A percentile compares a stretch with the other conserved stretches of the same genome.
phyloP scores from a whole-genome alignment of 2,113 vertebrate species.

The Neogobius melanostomus region DNA sequence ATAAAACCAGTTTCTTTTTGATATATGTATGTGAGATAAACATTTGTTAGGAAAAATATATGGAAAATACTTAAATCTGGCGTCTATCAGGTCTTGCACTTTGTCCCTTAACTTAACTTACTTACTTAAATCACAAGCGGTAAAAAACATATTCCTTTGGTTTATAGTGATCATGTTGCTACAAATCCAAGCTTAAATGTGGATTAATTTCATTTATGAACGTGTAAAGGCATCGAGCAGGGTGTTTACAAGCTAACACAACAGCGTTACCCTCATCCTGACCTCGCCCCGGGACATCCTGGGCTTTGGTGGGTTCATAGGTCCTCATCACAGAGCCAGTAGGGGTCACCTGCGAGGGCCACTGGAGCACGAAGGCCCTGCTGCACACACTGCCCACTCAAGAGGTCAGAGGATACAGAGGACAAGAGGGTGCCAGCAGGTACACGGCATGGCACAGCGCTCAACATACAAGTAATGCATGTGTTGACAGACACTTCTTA shows the following conservation, averaged over 20 bases:
- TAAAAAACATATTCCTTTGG: too few relatives aligned
- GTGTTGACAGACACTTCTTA: slow-evolving; percentile 54
- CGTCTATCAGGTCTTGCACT: too few relatives aligned
- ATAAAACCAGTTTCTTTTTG: too few relatives aligned
- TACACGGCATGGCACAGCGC: slow-evolving; percentile 53
- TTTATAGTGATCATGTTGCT: not conserved
- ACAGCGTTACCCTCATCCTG: slow-evolving; percentile 48
- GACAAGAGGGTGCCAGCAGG: slow-evolving; percentile 68
- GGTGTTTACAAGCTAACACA: slow-evolving; percentile 41
- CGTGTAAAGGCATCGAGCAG: slow-evolving; percentile 14
- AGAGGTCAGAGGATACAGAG: slow-evolving; percentile 54
- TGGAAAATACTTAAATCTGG: too few relatives aligned
- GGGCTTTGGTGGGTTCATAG: slow-evolving; percentile 46
- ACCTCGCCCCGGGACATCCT: slow-evolving; percentile 42
- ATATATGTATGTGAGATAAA: too few relatives aligned
- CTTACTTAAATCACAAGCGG: too few relatives aligned
- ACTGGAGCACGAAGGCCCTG: not conserved
- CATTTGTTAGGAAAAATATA: too few relatives aligned
- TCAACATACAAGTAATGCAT: slow-evolving; percentile 55
- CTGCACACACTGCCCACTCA: slow-evolving; percentile 24
- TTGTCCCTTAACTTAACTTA: too few relatives aligned
- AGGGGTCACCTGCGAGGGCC: slow-evolving; percentile 51
- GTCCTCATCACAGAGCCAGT: slow-evolving; percentile 51
- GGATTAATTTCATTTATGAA: not conserved
- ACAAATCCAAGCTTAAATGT: not conserved